These are phyloP conservation scores for Tor tambroides DNA, from an alignment of 2,113 vertebrate species.

Conservation along the genomic window DNA sequence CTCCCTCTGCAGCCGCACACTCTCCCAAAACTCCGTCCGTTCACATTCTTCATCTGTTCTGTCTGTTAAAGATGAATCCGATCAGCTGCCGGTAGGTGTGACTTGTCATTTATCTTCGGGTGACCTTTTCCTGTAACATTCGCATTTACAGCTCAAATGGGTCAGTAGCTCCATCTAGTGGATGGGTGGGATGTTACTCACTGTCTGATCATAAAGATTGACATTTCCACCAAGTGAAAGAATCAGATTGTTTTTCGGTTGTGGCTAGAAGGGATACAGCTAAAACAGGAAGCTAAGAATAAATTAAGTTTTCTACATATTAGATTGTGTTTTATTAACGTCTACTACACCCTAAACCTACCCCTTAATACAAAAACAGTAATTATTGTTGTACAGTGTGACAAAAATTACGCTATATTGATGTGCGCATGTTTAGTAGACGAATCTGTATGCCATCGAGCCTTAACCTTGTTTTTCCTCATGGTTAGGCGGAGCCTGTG, in stretches of 20 bases:
- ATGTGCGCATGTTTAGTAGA: too few species aligned
- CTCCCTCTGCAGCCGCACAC: slow-evolving; percentile 75
- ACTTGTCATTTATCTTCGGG: neutral
- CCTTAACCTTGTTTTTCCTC: neutral
- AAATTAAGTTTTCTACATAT: too few species aligned
- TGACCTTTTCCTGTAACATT: neutral
- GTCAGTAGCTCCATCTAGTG: slow-evolving; percentile 1
- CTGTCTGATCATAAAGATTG: neutral
- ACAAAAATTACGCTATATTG: neutral
- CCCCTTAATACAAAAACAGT: too few species aligned
- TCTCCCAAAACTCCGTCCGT: slow-evolving; percentile 84
- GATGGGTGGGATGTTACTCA: neutral
- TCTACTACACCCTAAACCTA: too few species aligned
- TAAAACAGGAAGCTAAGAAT: too few species aligned
- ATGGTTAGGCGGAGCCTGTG: slow-evolving; percentile 74
- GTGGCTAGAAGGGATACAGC: too few species aligned
- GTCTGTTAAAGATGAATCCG: slow-evolving; percentile 82
- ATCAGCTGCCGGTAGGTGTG: slow-evolving; percentile 74
- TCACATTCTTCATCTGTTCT: slow-evolving; percentile 84
- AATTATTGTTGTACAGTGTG: too few species aligned
- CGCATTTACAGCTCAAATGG: slow-evolving; percentile 60
- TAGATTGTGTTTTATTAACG: too few species aligned
- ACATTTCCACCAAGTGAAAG: neutral
- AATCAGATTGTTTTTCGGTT: neutral
- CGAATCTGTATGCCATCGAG: too few species aligned